phyloP scores from a whole-genome alignment of 2,888 invertebrate species.

The Scaptomyza cyrtandrae region DNA sequence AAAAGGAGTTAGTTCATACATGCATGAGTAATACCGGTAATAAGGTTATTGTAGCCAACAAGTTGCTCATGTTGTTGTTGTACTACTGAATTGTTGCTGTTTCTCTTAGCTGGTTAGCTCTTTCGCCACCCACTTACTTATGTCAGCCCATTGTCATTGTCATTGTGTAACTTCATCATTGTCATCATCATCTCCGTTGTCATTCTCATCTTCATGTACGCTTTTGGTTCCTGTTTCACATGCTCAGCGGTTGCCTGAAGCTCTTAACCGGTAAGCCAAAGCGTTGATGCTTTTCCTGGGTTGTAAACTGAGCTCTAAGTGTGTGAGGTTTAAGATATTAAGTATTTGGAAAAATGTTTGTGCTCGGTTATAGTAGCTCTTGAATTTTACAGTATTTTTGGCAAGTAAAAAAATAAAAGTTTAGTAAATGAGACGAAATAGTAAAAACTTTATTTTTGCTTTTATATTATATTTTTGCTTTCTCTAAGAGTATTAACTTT shows the following conservation, averaged over 20 bases:
- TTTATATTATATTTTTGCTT: too few species aligned
- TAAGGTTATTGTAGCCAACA: constrained; percentile 14
- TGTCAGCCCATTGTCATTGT: constrained; percentile 51
- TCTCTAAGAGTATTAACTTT: too few species aligned
- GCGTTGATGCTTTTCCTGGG: constrained; percentile 30
- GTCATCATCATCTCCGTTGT: not conserved
- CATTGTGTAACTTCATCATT: constrained; percentile 35
- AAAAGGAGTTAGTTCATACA: constrained; percentile 31
- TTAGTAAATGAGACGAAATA: too few species aligned
- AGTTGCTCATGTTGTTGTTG: constrained; percentile 7
- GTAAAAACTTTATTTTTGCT: too few species aligned
- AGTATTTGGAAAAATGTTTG: not conserved
- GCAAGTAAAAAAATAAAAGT: too few species aligned
- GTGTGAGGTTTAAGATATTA: constrained; percentile 12
- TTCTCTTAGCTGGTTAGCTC: not conserved
- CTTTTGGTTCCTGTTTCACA: constrained; percentile 35
- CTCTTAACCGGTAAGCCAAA: constrained; percentile 47
- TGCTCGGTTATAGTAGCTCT: not conserved
- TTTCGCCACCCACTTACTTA: constrained; percentile 29
- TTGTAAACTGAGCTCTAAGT: constrained; percentile 18
- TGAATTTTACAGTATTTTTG: not conserved
- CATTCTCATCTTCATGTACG: constrained; percentile 12
- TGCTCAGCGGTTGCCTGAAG: constrained; percentile 49
- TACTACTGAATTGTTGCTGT: constrained; percentile 1
- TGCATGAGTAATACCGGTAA: constrained; percentile 31